Evolutionary conservation across 2,797 vertebrate species (phyloP).

Genomic region (Carduelis carduelis): DNA sequence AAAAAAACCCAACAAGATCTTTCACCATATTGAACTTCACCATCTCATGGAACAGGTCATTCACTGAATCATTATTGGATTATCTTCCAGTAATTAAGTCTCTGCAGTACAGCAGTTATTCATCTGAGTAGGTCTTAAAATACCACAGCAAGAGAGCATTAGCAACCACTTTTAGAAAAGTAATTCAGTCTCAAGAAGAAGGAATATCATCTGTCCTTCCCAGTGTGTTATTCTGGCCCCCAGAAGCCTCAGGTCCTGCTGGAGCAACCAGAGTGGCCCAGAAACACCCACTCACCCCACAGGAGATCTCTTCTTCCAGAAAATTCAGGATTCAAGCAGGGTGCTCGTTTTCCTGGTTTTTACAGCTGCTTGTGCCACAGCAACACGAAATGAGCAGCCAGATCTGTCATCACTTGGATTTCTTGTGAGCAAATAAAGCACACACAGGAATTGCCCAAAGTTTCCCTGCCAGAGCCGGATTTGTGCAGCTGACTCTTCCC

Average conservation of each 20-base stretch:
- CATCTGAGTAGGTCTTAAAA: neutral
- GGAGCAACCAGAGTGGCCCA: neutral
- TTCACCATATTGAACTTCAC: neutral
- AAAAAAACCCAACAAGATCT: neutral
- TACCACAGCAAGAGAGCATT: neutral
- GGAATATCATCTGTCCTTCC: neutral
- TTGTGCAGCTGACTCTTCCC: neutral
- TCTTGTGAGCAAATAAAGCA: too few species aligned
- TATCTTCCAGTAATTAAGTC: neutral
- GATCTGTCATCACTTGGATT: too few species aligned
- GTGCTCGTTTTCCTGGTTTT: neutral
- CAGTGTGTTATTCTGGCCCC: neutral
- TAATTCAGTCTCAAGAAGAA: neutral
- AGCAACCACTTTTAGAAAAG: neutral
- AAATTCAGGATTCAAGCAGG: neutral
- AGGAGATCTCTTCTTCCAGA: neutral
- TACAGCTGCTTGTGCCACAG: too few species aligned
- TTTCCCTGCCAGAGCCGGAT: neutral
- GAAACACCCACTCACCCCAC: neutral
- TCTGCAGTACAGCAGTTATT: neutral
- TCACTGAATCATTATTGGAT: neutral
- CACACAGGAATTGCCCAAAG: too few species aligned
- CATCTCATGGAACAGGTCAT: neutral
- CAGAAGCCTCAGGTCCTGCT: neutral
- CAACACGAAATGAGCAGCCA: too few species aligned